Percentiles rank a stretch among this genome's conserved stretches.
Evolutionary conservation across 2,888 invertebrate genomes (phyloP).

Genomic region (Drosophila dives): DNA sequence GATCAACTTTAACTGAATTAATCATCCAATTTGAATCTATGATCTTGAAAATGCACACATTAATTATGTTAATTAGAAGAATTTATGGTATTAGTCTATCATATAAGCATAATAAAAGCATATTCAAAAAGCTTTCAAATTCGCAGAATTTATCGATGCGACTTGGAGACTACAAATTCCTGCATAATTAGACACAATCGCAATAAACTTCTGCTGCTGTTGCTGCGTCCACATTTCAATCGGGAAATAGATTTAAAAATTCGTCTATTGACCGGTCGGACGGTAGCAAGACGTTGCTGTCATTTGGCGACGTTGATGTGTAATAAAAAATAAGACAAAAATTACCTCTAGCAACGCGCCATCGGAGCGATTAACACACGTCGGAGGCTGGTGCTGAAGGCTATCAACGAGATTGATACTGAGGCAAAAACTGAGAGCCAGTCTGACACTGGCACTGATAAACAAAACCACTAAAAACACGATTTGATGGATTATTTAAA

Average conservation of each 20-base stretch:
- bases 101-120: conserved; percentile 12
- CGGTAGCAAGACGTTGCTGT: conserved; percentile 46
- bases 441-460: conserved; percentile 33
- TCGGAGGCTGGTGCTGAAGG: conserved; percentile 37
- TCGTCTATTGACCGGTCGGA: conserved; percentile 63
- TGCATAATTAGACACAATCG: conserved; percentile 63
- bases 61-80: conserved; percentile 20
- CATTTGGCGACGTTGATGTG: conserved; percentile 34
- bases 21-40: background rate
- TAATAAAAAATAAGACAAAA: conserved; percentile 57
- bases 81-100: conserved; percentile 53
- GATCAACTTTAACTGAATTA: background rate
- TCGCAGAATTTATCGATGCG: conserved; percentile 70
- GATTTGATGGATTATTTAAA: conserved; percentile 73
- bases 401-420: conserved; percentile 8
- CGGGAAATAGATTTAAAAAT: conserved; percentile 65
- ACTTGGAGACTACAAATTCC: conserved; percentile 66
- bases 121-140: conserved; percentile 48
- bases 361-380: conserved; percentile 65
- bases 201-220: conserved; percentile 14
- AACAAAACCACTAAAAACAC: conserved; percentile 49
- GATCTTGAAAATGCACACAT: background rate
- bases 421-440: conserved; percentile 3
- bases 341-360: conserved; percentile 54
- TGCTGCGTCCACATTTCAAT: conserved; percentile 44